A percentile compares a stretch with the other conserved stretches of the same genome.
phyloP scores from a whole-genome alignment of 2,797 vertebrate species.

The Chloroceryle inda region DNA sequence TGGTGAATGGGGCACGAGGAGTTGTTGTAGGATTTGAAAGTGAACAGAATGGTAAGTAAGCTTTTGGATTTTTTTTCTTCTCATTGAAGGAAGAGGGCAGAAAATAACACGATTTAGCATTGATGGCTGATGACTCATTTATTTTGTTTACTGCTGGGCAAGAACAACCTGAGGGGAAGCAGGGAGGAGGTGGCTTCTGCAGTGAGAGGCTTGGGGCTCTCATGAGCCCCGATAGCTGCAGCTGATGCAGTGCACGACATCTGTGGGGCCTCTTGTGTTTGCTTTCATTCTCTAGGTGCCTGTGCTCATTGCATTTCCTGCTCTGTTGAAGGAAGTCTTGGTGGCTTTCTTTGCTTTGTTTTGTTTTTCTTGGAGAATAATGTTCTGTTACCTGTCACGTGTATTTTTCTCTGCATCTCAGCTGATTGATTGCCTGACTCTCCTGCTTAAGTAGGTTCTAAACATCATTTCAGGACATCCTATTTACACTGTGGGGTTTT shows the following conservation, averaged over 20 bases:
- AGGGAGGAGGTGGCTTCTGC: neutral
- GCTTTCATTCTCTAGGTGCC: neutral
- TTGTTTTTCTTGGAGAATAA: neutral
- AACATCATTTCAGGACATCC: neutral
- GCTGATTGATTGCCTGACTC: neutral
- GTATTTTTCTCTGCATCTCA: neutral
- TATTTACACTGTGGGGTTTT: neutral
- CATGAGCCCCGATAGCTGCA: neutral
- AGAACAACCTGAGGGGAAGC: neutral
- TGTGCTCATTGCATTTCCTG: neutral
- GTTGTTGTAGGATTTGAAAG: conserved; percentile 90
- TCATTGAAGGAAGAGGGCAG: neutral
- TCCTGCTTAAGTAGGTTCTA: neutral
- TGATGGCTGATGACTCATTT: neutral
- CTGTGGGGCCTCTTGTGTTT: neutral
- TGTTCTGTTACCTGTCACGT: neutral
- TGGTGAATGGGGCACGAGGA: conserved; percentile 95
- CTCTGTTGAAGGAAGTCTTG: neutral
- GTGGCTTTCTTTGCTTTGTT: neutral
- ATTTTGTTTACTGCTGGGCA: neutral
- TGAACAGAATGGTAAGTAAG: conserved; percentile 85
- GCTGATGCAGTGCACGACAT: neutral
- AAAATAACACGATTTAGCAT: neutral
- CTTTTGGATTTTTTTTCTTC: neutral
- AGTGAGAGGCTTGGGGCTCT: neutral